A percentile compares a stretch with the other conserved stretches of the same genome.
Evolutionary conservation across 2,888 invertebrate species (phyloP).

Genomic region (Drosophila borealis): DNA sequence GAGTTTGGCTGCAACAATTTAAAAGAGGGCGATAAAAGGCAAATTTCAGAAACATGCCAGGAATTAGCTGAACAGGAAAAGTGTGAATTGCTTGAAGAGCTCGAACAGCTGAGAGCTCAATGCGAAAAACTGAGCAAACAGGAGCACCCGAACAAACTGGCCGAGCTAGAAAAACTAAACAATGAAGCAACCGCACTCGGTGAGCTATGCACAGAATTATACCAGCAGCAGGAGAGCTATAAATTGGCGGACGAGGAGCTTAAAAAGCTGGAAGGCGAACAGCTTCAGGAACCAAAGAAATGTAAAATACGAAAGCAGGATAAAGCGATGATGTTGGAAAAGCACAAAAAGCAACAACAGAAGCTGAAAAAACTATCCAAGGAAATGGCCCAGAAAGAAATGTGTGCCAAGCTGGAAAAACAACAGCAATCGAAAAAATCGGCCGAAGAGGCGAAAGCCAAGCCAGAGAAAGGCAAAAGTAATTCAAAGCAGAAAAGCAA

Average conservation of each 20-base stretch:
- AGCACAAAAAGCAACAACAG: neutral
- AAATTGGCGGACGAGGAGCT: neutral
- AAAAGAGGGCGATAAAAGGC: neutral
- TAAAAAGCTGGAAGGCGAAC: neutral
- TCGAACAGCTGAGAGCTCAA: neutral
- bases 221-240: neutral
- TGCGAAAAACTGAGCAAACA: constrained; percentile 1
- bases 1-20: constrained; percentile 1
- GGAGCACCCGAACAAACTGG: neutral
- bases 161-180: constrained; percentile 2
- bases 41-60: neutral
- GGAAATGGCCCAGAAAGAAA: neutral
- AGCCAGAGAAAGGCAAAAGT: neutral
- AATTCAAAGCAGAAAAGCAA: neutral
- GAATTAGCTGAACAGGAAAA: neutral
- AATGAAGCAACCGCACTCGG: neutral
- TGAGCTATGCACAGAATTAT: neutral
- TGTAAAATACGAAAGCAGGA: neutral
- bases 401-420: neutral
- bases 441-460: neutral
- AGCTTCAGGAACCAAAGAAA: neutral
- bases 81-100: constrained; percentile 1
- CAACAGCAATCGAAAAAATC: neutral
- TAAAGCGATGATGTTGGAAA: neutral
- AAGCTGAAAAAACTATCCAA: constrained; percentile 4